Conservation (phyloP, 1,140 invertebrate genomes). For the Megalopta genalis region DNA sequence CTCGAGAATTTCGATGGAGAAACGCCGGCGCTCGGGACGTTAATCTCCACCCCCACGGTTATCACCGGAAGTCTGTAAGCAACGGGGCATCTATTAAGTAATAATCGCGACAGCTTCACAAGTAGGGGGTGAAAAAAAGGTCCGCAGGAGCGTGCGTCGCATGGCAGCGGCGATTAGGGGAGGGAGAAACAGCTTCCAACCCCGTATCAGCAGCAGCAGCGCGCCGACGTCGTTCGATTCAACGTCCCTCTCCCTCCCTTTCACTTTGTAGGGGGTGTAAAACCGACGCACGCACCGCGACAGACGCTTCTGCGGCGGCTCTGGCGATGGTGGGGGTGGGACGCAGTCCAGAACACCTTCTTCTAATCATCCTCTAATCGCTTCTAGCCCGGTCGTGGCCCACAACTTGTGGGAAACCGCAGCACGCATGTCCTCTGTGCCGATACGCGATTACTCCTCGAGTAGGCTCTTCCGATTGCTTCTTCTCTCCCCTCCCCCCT, state of each 20-base stretch:
- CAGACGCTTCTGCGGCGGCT: not conserved
- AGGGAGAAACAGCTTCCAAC: not conserved
- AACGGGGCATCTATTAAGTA: constrained; percentile 4
- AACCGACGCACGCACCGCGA: not conserved
- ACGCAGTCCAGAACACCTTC: constrained; percentile 39
- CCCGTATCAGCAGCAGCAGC: constrained; percentile 4
- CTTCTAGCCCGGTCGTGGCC: not conserved
- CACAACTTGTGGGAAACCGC: constrained; percentile 20
- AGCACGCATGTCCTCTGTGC: not conserved
- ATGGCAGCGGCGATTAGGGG: not conserved
- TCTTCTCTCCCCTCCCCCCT: not conserved
- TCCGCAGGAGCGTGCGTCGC: constrained; percentile 5
- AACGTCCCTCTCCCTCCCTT: not conserved
- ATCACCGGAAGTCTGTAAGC: constrained; percentile 28
- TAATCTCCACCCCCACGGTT: not conserved
- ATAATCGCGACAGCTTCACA: constrained; percentile 23
- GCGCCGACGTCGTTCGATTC: constrained; percentile 12
- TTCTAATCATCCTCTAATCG: constrained; percentile 39
- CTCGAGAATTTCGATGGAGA: too few species aligned
- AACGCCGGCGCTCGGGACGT: not conserved
- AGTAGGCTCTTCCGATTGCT: not conserved
- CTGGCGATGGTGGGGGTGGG: not conserved
- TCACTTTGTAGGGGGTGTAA: constrained; percentile 26
- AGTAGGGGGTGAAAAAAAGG: not conserved
- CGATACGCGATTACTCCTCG: not conserved